Base-by-base conservation (phyloP, 2,888 invertebrate species). In the Gortyna flavago region DNA sequence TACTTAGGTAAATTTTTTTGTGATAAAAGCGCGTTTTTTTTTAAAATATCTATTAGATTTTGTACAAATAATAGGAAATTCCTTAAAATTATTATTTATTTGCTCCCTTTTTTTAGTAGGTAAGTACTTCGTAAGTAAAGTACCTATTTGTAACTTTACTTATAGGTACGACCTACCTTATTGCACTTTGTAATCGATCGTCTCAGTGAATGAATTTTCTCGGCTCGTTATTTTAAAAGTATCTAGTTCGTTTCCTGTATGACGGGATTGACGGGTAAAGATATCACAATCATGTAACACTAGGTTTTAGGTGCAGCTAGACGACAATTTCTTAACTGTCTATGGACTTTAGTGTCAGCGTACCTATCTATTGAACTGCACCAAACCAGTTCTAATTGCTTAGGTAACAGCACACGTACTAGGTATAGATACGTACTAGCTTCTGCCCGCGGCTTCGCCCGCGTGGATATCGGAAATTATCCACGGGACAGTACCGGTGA, bases 201-300 rank as follows among this genome's bases (percentile, higher is more conserved):
- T 81, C 48, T 62, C 48, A 41, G 41, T 62, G 57, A 62, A 62
- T 76, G 25, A 51, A 67, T 76, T 62, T 70, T 82, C 71, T 54
- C 8, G 18, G 35, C 61, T 62, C n/a, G 66, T 61, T 66, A 32
- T 41, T 41, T 9, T 68, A 38, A 38, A 68, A 70, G 29, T 73
- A n/a, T n/a, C n/a, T n/a, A 66, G 64, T 67, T 68, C n/a, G 38
- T 64, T 78, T 68, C 73, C 71, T 62, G 51, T 83, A 48, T 71
- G 54, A 70, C 64, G 8, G 29, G 51, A 78, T 32, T 73, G 44
- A 66, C 64, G 4, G 29, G 67, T 83, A 62, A 29, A 54, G 13
- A 35, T 72, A 70, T 48, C 29, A 38, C 1, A 61, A 62, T 72
- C 38, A 67, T 41, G 68, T 74, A 62, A 78, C 21, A n/a, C 71